A percentile compares a stretch with the other conserved stretches of the same genome.
These are phyloP conservation scores for Leucophenga maculata DNA, from an alignment of 2,888 invertebrate genomes.

Conservation along the genomic window DNA sequence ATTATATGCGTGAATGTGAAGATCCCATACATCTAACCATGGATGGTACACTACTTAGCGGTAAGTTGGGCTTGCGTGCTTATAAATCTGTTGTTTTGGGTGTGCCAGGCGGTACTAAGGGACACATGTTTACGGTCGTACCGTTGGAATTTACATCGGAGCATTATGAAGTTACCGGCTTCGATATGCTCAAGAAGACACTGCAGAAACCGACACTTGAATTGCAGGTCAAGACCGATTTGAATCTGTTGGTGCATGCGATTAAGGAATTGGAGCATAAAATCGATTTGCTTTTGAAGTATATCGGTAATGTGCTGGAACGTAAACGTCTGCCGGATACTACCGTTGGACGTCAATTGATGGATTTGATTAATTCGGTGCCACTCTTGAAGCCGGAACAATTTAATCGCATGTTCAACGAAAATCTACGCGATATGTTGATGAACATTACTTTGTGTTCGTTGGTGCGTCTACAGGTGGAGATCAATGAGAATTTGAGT, in stretches of 20 bases:
- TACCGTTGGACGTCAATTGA: constrained; percentile 44
- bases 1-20: constrained; percentile 41
- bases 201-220: constrained; percentile 34
- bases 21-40: constrained; percentile 50
- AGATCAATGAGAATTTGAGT: constrained; percentile 48
- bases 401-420: constrained; percentile 45
- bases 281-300: constrained; percentile 48
- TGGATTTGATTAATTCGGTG: constrained; percentile 45
- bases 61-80: constrained; percentile 38
- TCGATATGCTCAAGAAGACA: constrained; percentile 34
- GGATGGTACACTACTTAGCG: constrained; percentile 41
- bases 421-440: constrained; percentile 42
- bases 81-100: constrained; percentile 46
- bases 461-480: constrained; percentile 47
- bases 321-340: constrained; percentile 49
- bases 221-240: constrained; percentile 37
- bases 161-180: constrained; percentile 29
- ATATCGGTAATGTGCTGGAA: constrained; percentile 49
- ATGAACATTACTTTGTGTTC: constrained; percentile 42
- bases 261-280: constrained; percentile 11
- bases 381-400: constrained; percentile 46
- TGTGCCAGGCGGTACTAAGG: constrained; percentile 51
- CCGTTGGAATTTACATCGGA: constrained; percentile 39
- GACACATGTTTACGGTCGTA: constrained; percentile 45
- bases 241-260: neutral